Evolutionary conservation across 2,888 invertebrate genomes (phyloP).

Genomic region (Arrhopalites spinosus): DNA sequence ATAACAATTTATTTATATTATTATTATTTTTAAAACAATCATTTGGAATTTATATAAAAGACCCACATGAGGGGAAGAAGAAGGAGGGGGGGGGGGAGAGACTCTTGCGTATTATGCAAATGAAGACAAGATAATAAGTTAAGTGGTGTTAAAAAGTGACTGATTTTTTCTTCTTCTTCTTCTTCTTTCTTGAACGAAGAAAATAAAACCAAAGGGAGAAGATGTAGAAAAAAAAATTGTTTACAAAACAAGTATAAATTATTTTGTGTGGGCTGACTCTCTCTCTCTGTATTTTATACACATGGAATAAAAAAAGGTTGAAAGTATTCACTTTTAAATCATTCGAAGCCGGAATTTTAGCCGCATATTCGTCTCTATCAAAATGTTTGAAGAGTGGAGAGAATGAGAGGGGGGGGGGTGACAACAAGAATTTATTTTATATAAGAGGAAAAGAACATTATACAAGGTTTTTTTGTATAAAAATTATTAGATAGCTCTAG

Average conservation of each 20-base stretch:
- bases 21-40: neutral
- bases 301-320: neutral
- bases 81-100: neutral
- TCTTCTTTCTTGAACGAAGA: too few relatives aligned
- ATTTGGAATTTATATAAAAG: neutral
- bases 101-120: slow-evolving; percentile 7
- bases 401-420: too few relatives aligned
- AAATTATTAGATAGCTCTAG: too few relatives aligned
- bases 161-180: slow-evolving; percentile 2
- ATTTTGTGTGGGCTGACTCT: neutral
- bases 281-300: neutral
- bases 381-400: too few relatives aligned
- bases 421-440: too few relatives aligned
- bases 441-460: too few relatives aligned
- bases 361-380: too few relatives aligned
- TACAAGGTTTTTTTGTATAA: too few relatives aligned
- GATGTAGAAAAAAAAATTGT: slow-evolving; percentile 31
- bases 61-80: neutral
- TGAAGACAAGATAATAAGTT: slow-evolving; percentile 12
- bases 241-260: slow-evolving; percentile 34
- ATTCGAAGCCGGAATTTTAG: too few relatives aligned
- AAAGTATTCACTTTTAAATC: neutral
- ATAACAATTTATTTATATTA: neutral
- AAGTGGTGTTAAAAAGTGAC: slow-evolving; percentile 22
- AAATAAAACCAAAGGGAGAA: too few relatives aligned